Evolutionary conservation across 2,797 vertebrate genomes (phyloP).

Genomic region (Pygocentrus nattereri): DNA sequence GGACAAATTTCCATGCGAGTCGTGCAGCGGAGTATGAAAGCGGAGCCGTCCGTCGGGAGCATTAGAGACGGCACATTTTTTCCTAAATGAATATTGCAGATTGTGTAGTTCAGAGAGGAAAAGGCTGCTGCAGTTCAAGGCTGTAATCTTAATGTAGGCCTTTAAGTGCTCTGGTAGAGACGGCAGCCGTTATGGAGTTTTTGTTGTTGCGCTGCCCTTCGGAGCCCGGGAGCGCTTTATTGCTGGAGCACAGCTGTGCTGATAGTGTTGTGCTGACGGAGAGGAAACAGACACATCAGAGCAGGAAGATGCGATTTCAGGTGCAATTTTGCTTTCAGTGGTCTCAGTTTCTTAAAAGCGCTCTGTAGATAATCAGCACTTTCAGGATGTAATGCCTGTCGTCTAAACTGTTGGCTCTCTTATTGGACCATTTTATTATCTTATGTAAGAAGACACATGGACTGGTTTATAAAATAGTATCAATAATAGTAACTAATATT

Average conservation of each 20-base stretch:
- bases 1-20: conserved; percentile 12
- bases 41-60: background rate
- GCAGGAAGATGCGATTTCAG: background rate
- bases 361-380: background rate
- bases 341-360: background rate
- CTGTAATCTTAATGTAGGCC: background rate
- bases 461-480: too few species aligned
- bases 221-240: background rate
- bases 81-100: background rate
- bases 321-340: background rate
- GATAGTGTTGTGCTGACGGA: background rate
- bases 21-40: background rate
- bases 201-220: background rate
- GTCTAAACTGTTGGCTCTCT: too few species aligned
- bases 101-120: background rate
- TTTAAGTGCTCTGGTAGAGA: background rate
- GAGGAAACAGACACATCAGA: background rate
- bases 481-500: too few species aligned
- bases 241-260: background rate
- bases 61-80: background rate
- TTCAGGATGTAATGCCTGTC: background rate
- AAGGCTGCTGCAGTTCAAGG: background rate
- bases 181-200: background rate
- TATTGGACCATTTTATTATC: too few species aligned
- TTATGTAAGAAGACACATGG: too few species aligned